phyloP scores from a whole-genome alignment of 2,797 vertebrate species.

The Acanthopagrus latus region DNA sequence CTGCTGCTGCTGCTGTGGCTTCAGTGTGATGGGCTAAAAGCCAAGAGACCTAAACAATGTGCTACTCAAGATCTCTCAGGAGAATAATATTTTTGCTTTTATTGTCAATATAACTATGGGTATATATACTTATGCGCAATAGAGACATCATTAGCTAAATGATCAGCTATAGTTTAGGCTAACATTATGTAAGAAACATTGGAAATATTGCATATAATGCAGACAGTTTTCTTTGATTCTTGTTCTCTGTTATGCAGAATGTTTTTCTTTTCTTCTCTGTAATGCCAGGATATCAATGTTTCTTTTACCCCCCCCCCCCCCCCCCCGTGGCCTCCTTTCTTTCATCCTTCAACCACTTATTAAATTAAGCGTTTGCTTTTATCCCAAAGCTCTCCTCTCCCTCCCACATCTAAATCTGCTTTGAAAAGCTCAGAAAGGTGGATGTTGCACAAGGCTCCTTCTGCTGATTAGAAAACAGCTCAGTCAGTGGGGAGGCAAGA shows the following conservation, averaged over 20 bases:
- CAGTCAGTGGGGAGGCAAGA: not conserved
- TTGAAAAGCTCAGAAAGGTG: constrained; percentile 41
- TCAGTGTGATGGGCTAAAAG: not conserved
- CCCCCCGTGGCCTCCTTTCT: constrained; percentile 20
- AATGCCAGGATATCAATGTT: constrained; percentile 3
- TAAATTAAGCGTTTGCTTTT: constrained; percentile 44
- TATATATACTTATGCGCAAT: not conserved
- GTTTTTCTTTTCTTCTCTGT: not conserved
- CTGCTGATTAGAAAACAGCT: constrained; percentile 24
- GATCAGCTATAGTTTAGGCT: constrained; percentile 1
- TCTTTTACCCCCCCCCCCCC: not conserved
- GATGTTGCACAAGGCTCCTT: constrained; percentile 24
- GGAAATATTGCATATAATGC: not conserved
- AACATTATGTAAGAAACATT: not conserved
- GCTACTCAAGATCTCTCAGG: not conserved
- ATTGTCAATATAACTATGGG: not conserved
- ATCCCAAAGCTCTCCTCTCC: constrained; percentile 26
- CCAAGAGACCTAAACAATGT: constrained; percentile 12
- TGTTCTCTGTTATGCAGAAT: not conserved
- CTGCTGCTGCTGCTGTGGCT: constrained; percentile 16
- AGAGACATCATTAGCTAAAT: not conserved
- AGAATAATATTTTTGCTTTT: not conserved
- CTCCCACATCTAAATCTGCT: constrained; percentile 54
- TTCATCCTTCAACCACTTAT: constrained; percentile 34
- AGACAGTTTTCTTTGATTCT: not conserved